Conservation (phyloP, 2,113 vertebrate species). For the Campylomormyrus numenius region DNA sequence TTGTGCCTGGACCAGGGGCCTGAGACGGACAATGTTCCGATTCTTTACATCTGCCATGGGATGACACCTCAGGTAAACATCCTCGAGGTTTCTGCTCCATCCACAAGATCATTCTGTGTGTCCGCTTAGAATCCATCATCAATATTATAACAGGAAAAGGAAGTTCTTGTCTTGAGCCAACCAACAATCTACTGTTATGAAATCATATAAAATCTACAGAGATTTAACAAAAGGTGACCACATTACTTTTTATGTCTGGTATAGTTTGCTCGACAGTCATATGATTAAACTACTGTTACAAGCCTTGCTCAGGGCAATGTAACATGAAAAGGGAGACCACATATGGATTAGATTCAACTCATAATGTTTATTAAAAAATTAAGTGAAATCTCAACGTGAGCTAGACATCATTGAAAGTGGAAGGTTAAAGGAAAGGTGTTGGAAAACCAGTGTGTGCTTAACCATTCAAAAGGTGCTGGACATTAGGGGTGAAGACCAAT, state of each 20-base stretch:
- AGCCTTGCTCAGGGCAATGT: not conserved
- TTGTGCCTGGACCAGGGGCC: constrained; percentile 96
- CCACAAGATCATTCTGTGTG: not conserved
- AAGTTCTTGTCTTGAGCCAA: not conserved
- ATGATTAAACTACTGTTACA: not conserved
- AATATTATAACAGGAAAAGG: not conserved
- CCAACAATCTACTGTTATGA: not conserved
- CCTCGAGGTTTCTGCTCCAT: not conserved
- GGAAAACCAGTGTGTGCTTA: not conserved
- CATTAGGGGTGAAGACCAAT: not conserved
- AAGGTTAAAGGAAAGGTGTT: not conserved
- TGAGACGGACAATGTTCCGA: constrained; percentile 90
- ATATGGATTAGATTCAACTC: not conserved
- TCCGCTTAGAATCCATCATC: not conserved
- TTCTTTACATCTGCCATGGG: constrained; percentile 94
- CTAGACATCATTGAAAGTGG: not conserved
- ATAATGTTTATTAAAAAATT: not conserved
- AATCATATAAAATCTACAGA: not conserved
- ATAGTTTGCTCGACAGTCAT: not conserved
- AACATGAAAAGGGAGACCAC: not conserved
- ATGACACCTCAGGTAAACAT: constrained; percentile 90
- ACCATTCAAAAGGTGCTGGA: not conserved
- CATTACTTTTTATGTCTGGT: not conserved
- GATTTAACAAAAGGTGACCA: not conserved
- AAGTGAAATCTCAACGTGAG: not conserved